phyloP scores from a whole-genome alignment of 2,113 vertebrate species.

The Piaya cayana region DNA sequence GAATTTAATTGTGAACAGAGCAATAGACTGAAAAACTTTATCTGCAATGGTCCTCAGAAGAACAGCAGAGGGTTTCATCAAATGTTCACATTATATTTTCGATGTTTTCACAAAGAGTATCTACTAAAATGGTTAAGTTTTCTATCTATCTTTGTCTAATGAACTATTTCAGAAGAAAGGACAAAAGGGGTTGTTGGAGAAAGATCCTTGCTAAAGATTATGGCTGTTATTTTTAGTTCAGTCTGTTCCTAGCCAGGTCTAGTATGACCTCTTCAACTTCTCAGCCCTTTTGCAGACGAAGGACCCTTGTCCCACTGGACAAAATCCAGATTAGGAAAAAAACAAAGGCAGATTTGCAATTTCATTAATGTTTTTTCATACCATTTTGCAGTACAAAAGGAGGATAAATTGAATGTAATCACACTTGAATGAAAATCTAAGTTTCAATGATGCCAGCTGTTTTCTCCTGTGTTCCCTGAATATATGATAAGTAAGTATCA shows the following conservation, averaged over 20 bases:
- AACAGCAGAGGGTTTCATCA: background rate
- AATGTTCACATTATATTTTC: fast-evolving
- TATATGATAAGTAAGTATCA: background rate
- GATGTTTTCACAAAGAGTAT: background rate
- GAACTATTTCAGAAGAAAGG: background rate
- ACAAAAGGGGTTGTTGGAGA: background rate
- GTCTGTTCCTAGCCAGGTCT: background rate
- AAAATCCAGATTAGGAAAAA: background rate
- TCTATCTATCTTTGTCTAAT: background rate
- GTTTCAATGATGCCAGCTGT: background rate
- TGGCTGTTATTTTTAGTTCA: background rate
- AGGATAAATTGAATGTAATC: background rate
- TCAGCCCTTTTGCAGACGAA: background rate
- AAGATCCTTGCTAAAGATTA: background rate
- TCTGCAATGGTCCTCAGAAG: background rate
- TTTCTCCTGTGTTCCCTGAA: background rate
- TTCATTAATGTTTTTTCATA: background rate
- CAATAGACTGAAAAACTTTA: background rate
- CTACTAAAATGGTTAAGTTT: background rate
- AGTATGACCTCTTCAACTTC: background rate
- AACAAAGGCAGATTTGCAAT: background rate
- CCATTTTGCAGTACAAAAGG: background rate
- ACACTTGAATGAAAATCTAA: background rate
- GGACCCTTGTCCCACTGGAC: background rate
- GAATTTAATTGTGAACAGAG: background rate